Base-by-base conservation (phyloP, 2,888 invertebrate species). In the Amblyjoppa fuscipennis region DNA sequence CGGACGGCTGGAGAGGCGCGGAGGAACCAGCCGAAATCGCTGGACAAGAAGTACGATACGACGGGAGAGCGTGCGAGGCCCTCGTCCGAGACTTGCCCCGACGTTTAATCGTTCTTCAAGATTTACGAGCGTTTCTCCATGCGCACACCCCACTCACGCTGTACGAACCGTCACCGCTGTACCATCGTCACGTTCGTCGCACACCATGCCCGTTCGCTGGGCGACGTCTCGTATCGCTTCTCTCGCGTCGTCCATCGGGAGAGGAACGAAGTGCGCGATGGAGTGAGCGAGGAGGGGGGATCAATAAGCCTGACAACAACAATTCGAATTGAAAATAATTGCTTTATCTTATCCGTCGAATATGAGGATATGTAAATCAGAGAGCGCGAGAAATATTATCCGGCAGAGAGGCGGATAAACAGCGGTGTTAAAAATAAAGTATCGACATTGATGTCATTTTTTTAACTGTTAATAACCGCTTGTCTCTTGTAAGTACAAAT, bases 61-160 rank as follows among this genome's bases (percentile, higher is more conserved):
- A 77, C 31, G 69, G 64, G 78, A 68, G 64, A 61, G 74, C 70
- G 70, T 66, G 68, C 59, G 71, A 66, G 49, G 81, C 83, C 83
- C 75, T 81, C 80, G 79, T 53, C 75, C 70, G 83, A 75, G 84
- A 78, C 83, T 78, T 86, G 86, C 83, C 74, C 86, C 91, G 94
- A 93, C 93, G 88, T 93, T 94, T 93, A 94, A 93, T 93, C 92
- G 91, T 92, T 89, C 85, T 84, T 85, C 84, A 88, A 92, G 93
- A 94, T 94, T 94, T 94, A 94, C 92, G 93, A 92, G 66, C 81
- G 69, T 83, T 81, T 68, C 75, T 81, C 78, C 84, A 75, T 69
- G 69, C 73, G 69, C 73, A 68, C 70, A 41, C 41, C 41, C 78
- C 87, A 61, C 69, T 66, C 70, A 25, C 41, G 6, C 34, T 77